Conservation (phyloP, 2,888 invertebrate genomes). For the Amphipoea lucens region DNA sequence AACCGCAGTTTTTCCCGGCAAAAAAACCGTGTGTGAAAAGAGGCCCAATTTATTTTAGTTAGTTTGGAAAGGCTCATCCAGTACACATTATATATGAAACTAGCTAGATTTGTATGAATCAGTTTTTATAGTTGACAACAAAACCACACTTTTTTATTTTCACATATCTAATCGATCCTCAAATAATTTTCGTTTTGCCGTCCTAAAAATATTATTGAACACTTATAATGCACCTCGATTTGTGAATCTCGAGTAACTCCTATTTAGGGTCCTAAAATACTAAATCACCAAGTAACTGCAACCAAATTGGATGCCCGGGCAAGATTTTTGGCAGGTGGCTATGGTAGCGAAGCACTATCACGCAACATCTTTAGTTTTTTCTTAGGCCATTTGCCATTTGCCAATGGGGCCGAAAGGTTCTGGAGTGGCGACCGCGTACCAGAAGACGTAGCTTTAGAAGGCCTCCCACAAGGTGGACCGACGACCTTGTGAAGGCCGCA, state of each 20-base stretch:
- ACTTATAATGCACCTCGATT: background rate
- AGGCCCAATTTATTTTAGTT: background rate
- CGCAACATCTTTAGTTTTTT: background rate
- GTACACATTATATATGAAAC: background rate
- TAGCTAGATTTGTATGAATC: background rate
- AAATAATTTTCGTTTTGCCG: background rate
- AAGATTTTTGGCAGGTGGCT: no score
- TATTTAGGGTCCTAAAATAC: background rate
- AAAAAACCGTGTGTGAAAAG: background rate
- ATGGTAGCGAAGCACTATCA: background rate
- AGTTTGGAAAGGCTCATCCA: background rate
- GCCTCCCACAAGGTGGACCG: background rate
- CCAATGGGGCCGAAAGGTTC: background rate
- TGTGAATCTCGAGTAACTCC: background rate
- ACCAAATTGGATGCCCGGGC: no score
- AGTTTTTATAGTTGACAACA: background rate
- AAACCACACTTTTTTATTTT: background rate
- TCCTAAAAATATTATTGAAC: background rate
- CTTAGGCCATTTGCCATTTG: no score
- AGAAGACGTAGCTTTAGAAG: background rate
- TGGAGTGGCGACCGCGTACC: background rate
- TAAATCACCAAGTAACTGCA: no score
- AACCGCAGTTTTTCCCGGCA: background rate
- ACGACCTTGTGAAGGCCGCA: no score
- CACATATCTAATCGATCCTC: background rate